Evolutionary conservation across 2,888 invertebrate genomes (phyloP).

Genomic region (Itoplectis maculator): DNA sequence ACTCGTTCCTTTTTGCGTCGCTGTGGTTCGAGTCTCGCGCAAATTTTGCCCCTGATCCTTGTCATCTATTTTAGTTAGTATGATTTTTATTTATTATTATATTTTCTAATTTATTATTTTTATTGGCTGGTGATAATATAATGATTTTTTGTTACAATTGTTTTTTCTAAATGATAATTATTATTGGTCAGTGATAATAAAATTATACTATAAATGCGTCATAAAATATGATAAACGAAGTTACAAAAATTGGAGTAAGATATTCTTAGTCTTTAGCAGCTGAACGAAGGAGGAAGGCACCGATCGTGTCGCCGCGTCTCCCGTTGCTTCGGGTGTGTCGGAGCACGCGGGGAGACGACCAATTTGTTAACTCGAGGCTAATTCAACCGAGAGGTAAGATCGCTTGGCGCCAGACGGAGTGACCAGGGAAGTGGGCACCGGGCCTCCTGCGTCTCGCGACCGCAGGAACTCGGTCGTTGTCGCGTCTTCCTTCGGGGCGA

Average conservation of each 20-base stretch:
- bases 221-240: too few species aligned
- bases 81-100: too few species aligned
- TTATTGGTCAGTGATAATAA: too few species aligned
- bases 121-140: too few species aligned
- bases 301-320: neutral
- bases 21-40: neutral
- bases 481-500: conserved; percentile 30
- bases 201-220: too few species aligned
- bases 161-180: too few species aligned
- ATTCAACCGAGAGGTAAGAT: conserved; percentile 66
- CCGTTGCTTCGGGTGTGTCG: conserved; percentile 14
- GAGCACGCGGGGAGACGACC: conserved; percentile 60
- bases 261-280: neutral
- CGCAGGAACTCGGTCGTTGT: conserved; percentile 65
- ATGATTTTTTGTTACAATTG: too few species aligned
- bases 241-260: too few species aligned
- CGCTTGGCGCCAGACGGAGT: conserved; percentile 67
- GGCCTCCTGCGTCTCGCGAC: conserved; percentile 65
- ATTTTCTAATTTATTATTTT: too few species aligned
- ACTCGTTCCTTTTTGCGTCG: conserved; percentile 1
- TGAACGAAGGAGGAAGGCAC: neutral
- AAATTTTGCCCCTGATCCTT: neutral
- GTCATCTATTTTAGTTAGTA: too few species aligned
- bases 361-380: conserved; percentile 74
- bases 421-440: conserved; percentile 4